Evolutionary conservation across 1,140 invertebrate genomes (phyloP).

Genomic region (Drosophila littoralis): DNA sequence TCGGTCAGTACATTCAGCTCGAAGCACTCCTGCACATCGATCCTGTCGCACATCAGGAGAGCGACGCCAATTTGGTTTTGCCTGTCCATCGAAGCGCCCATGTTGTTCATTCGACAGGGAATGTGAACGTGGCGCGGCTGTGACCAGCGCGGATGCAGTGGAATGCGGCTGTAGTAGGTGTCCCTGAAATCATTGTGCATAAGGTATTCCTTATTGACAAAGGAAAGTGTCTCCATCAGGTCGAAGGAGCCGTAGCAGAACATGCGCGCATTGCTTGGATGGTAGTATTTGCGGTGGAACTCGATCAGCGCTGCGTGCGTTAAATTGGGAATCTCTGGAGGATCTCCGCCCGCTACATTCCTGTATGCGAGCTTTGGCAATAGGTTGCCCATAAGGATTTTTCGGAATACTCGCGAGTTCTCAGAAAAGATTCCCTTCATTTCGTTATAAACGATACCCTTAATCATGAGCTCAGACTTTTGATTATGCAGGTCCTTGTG

Average conservation of each 20-base stretch:
- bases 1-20: constrained; percentile 90
- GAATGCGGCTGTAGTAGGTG: constrained; percentile 88
- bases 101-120: constrained; percentile 90
- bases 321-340: constrained; percentile 92
- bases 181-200: constrained; percentile 86
- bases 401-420: constrained; percentile 90
- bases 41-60: constrained; percentile 91
- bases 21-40: constrained; percentile 91
- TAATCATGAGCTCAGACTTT: constrained; percentile 91
- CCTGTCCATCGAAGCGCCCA: constrained; percentile 90
- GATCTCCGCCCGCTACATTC: constrained; percentile 94
- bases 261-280: constrained; percentile 95
- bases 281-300: constrained; percentile 95
- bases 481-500: constrained; percentile 90
- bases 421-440: constrained; percentile 98
- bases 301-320: constrained; percentile 91
- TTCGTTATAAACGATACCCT: constrained; percentile 98
- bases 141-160: constrained; percentile 90
- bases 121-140: constrained; percentile 87
- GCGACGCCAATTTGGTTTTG: constrained; percentile 93
- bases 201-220: constrained; percentile 91
- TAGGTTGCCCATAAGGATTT: constrained; percentile 89
- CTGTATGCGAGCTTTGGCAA: constrained; percentile 94
- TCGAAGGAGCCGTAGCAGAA: constrained; percentile 96
- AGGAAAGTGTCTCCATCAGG: constrained; percentile 90